Conservation (phyloP, 2,888 invertebrate species). For the Apodemia zela region DNA sequence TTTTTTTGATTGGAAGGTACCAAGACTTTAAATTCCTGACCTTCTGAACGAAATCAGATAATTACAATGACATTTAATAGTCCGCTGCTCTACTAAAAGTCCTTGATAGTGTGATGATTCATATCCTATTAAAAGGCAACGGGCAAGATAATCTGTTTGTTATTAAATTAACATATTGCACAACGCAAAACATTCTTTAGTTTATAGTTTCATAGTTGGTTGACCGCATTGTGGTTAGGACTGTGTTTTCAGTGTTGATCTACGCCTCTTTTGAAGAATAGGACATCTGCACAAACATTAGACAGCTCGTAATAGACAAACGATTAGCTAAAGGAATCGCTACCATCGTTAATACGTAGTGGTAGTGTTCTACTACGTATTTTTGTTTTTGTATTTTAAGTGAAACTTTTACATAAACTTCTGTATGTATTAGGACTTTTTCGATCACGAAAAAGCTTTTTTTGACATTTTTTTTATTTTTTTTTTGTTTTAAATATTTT, state of each 20-base stretch:
- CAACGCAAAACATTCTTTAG: neutral
- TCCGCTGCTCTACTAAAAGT: neutral
- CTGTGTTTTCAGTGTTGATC: neutral
- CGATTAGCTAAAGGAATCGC: too few relatives aligned
- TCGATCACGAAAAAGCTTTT: too few relatives aligned
- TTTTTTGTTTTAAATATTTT: too few relatives aligned
- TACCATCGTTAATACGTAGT: too few relatives aligned
- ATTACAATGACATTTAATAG: neutral
- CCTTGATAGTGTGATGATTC: constrained; percentile 7
- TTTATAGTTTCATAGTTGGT: neutral
- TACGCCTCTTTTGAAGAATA: neutral
- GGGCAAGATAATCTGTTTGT: neutral
- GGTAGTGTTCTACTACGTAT: too few relatives aligned
- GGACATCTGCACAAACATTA: neutral
- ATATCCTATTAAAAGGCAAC: constrained; percentile 13
- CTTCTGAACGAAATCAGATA: constrained; percentile 4
- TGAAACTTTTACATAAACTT: too few relatives aligned
- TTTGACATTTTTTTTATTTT: too few relatives aligned
- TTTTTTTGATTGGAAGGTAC: too few relatives aligned
- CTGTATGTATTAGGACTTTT: too few relatives aligned
- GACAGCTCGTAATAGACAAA: neutral
- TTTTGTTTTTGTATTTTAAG: too few relatives aligned
- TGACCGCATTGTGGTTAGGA: neutral
- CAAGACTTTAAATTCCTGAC: neutral
- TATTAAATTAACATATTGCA: constrained; percentile 1